Conservation (phyloP, 2,113 vertebrate species). For the Sorex fumeus region DNA sequence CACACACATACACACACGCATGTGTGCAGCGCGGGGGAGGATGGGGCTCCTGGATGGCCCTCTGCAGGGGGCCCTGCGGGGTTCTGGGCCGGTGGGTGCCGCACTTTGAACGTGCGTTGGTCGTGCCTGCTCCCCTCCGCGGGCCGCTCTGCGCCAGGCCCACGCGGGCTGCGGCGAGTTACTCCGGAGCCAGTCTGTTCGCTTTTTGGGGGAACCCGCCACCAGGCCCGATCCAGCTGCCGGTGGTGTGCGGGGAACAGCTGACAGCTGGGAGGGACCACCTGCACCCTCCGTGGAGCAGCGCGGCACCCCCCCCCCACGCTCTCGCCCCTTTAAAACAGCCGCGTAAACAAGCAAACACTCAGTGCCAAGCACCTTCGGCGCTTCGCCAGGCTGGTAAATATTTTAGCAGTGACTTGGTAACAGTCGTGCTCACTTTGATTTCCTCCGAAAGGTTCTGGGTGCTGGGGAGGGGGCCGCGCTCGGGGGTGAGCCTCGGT, state of each 20-base stretch:
- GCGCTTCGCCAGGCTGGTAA: slow-evolving; percentile 83
- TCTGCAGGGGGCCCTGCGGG: too few species aligned
- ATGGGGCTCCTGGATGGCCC: too few species aligned
- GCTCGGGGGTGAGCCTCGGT: slow-evolving; percentile 20
- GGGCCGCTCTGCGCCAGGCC: not conserved
- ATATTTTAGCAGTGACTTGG: slow-evolving; percentile 86
- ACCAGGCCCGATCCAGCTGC: rapidly evolving
- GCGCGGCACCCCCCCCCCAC: slow-evolving; percentile 77
- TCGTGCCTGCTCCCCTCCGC: not conserved
- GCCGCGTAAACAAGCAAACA: slow-evolving; percentile 86
- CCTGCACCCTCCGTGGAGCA: slow-evolving; percentile 63
- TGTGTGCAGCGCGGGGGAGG: too few species aligned
- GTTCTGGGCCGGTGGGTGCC: too few species aligned
- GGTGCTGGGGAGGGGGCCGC: slow-evolving; percentile 73
- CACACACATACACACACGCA: too few species aligned
- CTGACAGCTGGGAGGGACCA: slow-evolving; percentile 71
- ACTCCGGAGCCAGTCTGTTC: not conserved
- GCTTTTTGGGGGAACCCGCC: not conserved
- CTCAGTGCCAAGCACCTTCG: slow-evolving; percentile 84
- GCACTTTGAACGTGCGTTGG: too few species aligned
- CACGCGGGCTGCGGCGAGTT: too few species aligned
- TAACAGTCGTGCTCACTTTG: slow-evolving; percentile 83
- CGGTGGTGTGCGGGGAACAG: not conserved
- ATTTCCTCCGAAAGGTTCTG: slow-evolving; percentile 82
- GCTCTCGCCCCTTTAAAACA: slow-evolving; percentile 83